Base-by-base conservation (phyloP, 2,888 invertebrate species). In the Liposcelis brunnea region DNA sequence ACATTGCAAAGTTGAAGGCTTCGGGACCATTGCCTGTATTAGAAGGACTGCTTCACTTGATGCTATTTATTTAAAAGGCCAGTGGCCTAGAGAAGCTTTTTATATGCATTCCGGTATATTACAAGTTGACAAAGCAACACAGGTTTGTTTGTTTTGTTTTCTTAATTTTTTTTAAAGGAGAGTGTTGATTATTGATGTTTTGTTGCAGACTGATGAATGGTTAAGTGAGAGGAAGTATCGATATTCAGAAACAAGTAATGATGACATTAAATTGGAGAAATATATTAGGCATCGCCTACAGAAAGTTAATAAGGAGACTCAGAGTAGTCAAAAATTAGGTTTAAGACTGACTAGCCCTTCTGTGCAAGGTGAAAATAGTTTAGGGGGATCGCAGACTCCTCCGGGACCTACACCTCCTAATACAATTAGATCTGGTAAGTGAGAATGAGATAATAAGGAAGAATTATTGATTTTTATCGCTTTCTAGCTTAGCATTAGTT, bases 21-120 rank as follows among this genome's bases (percentile, higher is more conserved):
- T 37, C 40, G 38, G 45, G 19, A 40, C 33, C 16, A 40, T 26
- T 18, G 45, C 44, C 16, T 48, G 38, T 50, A 81, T 82, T 55
- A 68, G 82, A 56, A 71, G 83, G 53, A 83, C 83, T 48, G 81
- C 82, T 33, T 84, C 83, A 4, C 63, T 84, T 53, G 84, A 84
- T 60, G 77, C 82, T 15, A 71, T 84, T 54, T 81, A 83, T 63
- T 70, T 81, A 56, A 77, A 77, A 59, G 82, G 80, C 55, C 80
- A 80, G 57, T 81, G 80, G 78, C 77, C 81, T 35, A 70, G 77
- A 54, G 81, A 81, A 58, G 64, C 63, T 51, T 74, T 77, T 55
- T 77, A 77, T 59, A 69, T 75, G 53, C 75, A 78, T 57, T 72
- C 75, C 54, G 75, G 75, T 52, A 63, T 74, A 51, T 66, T 80